Base-by-base conservation (phyloP, 2,888 invertebrate species). In the Nomada ruficornis region DNA sequence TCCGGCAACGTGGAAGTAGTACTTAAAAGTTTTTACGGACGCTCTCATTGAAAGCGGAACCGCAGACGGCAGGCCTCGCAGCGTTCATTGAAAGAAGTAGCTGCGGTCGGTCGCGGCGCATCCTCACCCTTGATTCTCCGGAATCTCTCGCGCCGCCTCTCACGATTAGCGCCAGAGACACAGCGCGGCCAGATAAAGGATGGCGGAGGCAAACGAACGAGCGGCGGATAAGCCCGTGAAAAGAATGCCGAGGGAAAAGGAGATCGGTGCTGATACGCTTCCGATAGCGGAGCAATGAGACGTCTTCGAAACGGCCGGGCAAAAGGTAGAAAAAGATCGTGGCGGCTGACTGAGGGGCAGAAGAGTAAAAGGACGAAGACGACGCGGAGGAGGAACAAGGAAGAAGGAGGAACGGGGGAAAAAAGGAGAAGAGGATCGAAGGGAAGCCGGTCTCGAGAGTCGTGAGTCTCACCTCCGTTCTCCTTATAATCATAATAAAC, bases 11-110 rank as follows among this genome's bases (percentile, higher is more conserved):
- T 84, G 82, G 80, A 76, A 70, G 80, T 85, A 86, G 89, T 89
- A 88, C 90, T 89, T 89, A 84, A 89, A 92, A 91, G 86, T 92
- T 92, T 91, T 92, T 92, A 91, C 88, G 86, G 83, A 52, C 85
- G 82, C 77, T 80, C 88, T 90, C 89, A 90, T 91, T 91, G 91
- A 90, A 91, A 91, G 88, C 86, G 83, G 88, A 86, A 87, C 84
- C 82, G 80, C 87, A 74, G 78, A 84, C 74, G 55, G 78, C 69
- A 79, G 68, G 47, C 67, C 67, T 36, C 55, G 80, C 52, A 77
- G 80, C 80, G 87, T 87, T 86, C 86, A 89, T 89, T 90, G 88
- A 88, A 85, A 86, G 82, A 82, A 77, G 73, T 79, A 77, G 69
- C 83, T 77, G 82, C 70, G 72, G 77, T 77, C 70, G 72, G 76